A percentile compares a stretch with the other conserved stretches of the same genome.
These are phyloP conservation scores for Melanotaenia trifasciata DNA, from an alignment of 2,797 vertebrate genomes.

Conservation along the genomic window DNA sequence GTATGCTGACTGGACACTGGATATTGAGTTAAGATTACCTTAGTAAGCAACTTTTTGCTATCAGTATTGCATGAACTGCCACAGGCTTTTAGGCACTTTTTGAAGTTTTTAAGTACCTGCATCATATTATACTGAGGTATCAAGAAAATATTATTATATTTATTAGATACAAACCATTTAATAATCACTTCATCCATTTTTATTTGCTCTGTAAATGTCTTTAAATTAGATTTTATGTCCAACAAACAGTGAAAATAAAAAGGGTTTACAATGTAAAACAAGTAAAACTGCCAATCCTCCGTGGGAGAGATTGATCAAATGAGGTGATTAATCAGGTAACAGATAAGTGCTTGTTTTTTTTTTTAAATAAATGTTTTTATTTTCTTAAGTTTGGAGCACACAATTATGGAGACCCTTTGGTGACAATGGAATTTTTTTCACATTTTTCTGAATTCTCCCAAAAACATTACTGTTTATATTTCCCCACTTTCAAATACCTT, in stretches of 20 bases:
- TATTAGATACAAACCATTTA: background rate
- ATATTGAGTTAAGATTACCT: constrained; percentile 25
- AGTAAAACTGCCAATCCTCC: background rate
- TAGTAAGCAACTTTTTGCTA: constrained; percentile 23
- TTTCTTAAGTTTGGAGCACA: no score
- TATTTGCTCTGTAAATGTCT: background rate
- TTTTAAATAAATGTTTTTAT: background rate
- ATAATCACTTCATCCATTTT: background rate
- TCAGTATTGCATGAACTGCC: background rate
- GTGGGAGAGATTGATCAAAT: no score
- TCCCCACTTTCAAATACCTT: background rate
- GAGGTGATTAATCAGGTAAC: no score
- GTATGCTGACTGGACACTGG: constrained; percentile 16
- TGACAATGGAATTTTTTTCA: no score
- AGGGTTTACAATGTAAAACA: background rate
- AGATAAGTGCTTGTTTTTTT: no score
- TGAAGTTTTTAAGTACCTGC: background rate
- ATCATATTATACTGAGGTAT: background rate
- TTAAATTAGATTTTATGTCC: background rate
- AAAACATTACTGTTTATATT: no score
- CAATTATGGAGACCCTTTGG: background rate
- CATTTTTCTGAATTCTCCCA: no score
- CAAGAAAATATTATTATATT: background rate
- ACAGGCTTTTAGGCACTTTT: background rate
- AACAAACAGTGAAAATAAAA: background rate